Conservation (phyloP, 2,113 vertebrate species). For the Ibidorhyncha struthersii region DNA sequence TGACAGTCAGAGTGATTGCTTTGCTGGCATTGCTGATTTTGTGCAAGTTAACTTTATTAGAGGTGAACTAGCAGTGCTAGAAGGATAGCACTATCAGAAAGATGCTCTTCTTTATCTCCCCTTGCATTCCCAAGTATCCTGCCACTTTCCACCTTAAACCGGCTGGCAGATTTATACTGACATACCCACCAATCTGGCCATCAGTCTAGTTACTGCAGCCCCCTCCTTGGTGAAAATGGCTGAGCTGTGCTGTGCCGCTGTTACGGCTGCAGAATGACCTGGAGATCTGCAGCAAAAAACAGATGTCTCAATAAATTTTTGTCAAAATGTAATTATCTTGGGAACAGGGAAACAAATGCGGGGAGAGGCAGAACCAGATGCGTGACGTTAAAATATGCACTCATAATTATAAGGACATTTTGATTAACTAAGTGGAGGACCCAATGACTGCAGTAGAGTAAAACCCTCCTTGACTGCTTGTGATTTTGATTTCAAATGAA, state of each 20-base stretch:
- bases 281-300: slow-evolving; percentile 74
- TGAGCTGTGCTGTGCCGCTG: background rate
- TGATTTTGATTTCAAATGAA: slow-evolving; percentile 12
- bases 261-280: slow-evolving; percentile 55
- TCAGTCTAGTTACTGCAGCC: background rate
- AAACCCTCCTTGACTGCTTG: background rate
- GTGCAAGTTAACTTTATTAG: background rate
- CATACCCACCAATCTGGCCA: background rate
- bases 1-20: background rate
- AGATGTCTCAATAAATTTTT: slow-evolving; percentile 80
- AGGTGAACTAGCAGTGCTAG: background rate
- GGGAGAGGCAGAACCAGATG: slow-evolving; percentile 70
- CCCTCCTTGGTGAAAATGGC: background rate
- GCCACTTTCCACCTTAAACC: background rate
- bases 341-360: slow-evolving; percentile 70
- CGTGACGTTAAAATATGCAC: slow-evolving; percentile 65
- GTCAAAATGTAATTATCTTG: slow-evolving; percentile 76
- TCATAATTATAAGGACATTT: slow-evolving; percentile 65
- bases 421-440: slow-evolving; percentile 44
- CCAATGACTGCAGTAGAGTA: background rate
- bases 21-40: background rate
- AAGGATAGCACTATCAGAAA: background rate
- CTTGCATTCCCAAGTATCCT: background rate
- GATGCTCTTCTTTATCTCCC: background rate
- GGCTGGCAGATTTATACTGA: background rate